These are phyloP conservation scores for Crenuchus spilurus DNA, from an alignment of 2,797 vertebrate species.

Conservation along the genomic window DNA sequence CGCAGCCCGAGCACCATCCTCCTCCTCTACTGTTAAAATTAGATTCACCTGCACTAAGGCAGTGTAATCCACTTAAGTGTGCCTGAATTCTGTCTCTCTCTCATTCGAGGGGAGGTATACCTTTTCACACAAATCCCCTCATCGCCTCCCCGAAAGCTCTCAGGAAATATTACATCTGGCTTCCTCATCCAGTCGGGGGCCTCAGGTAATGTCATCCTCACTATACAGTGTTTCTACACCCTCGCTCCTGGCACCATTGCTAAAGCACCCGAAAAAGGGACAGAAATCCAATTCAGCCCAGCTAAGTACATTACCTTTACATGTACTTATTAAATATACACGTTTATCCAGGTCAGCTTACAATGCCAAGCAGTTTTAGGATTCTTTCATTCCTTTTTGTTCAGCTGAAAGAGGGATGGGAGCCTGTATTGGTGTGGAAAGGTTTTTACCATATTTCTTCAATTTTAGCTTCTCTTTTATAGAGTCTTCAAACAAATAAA, in stretches of 20 bases:
- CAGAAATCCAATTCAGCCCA: slow-evolving; percentile 2
- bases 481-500: no score
- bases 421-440: no score
- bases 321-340: no score
- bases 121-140: slow-evolving; percentile 41
- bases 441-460: no score
- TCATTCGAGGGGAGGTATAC: slow-evolving; percentile 21
- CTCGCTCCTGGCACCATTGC: background rate
- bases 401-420: no score
- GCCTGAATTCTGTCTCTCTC: slow-evolving; percentile 42
- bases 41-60: slow-evolving; percentile 36
- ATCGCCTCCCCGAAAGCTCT: slow-evolving; percentile 6
- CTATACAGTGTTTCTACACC: background rate
- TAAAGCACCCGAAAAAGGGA: background rate
- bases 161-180: slow-evolving; percentile 60
- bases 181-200: slow-evolving; percentile 19
- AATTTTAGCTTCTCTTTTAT: no score
- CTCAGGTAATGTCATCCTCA: slow-evolving; percentile 19
- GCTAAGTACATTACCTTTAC: background rate
- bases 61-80: slow-evolving; percentile 51
- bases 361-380: no score
- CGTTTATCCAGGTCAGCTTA: background rate
- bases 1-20: slow-evolving; percentile 25
- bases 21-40: slow-evolving; percentile 47
- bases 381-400: no score